Percentiles rank a stretch among this genome's conserved stretches.
phyloP scores from a whole-genome alignment of 1,140 invertebrate genomes.

The Rhopalosiphum padi region DNA sequence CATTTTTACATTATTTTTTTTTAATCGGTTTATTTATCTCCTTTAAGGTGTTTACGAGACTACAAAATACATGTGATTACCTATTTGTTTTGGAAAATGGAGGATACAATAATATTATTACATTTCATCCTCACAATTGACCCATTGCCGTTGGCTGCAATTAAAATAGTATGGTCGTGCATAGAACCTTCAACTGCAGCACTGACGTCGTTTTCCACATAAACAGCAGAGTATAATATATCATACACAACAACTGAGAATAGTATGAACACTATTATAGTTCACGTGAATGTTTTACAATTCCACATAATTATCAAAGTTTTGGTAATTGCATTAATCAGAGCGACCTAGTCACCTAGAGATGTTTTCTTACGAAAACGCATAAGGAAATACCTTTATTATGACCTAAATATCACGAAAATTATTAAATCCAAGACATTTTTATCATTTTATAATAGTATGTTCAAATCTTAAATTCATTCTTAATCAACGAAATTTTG shows the following conservation, averaged over 20 bases:
- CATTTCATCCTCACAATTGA: background rate
- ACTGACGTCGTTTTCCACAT: background rate
- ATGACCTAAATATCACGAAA: background rate
- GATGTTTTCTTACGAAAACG: too few species aligned
- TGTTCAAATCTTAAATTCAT: background rate
- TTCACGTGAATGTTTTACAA: too few species aligned
- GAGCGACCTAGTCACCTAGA: too few species aligned
- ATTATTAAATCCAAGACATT: background rate
- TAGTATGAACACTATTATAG: background rate
- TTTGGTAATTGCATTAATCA: background rate
- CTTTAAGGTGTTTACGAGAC: background rate
- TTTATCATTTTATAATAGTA: background rate
- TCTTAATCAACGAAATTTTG: background rate
- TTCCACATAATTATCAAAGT: background rate
- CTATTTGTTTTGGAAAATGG: too few species aligned
- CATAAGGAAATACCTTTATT: background rate
- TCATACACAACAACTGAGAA: background rate
- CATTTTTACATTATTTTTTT: too few species aligned
- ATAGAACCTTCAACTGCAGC: background rate
- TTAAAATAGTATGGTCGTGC: background rate
- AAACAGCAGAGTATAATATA: background rate
- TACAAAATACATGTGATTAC: background rate
- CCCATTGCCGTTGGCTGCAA: background rate
- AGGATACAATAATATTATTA: background rate
- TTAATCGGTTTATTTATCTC: too few species aligned